Conservation (phyloP, 1,140 invertebrate species). For the Proctacanthus coquilletti region DNA sequence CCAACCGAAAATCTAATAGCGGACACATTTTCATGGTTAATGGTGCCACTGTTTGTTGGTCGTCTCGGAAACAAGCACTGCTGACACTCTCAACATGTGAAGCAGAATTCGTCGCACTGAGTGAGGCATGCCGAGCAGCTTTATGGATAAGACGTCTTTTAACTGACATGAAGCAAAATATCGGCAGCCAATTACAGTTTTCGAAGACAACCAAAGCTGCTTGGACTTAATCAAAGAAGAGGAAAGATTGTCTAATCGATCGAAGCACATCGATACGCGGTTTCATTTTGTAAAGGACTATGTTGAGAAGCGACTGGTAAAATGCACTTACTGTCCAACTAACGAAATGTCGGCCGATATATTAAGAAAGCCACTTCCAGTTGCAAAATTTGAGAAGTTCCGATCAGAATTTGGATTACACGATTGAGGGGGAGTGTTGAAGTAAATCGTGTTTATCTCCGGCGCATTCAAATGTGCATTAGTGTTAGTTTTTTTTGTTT, state of each 20-base stretch:
- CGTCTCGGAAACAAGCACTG: constrained; percentile 9
- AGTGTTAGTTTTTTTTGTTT: background rate
- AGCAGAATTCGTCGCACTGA: constrained; percentile 10
- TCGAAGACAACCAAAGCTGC: constrained; percentile 13
- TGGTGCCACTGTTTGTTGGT: constrained; percentile 10
- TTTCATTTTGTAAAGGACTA: constrained; percentile 10
- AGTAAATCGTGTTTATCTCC: background rate
- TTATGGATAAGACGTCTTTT: constrained; percentile 10
- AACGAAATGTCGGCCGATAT: constrained; percentile 13
- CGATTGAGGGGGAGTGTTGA: constrained; percentile 5
- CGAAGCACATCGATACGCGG: constrained; percentile 11
- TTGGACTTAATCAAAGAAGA: constrained; percentile 9
- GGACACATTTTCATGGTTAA: constrained; percentile 9
- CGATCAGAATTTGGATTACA: constrained; percentile 2
- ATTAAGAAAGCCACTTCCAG: constrained; percentile 11
- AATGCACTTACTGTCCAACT: constrained; percentile 11
- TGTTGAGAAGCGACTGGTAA: constrained; percentile 6
- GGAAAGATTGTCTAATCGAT: constrained; percentile 8
- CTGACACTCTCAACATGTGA: constrained; percentile 13
- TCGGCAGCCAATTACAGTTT: constrained; percentile 7
- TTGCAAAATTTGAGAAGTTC: constrained; percentile 5
- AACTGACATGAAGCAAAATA: constrained; percentile 7
- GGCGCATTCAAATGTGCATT: background rate
- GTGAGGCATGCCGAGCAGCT: constrained; percentile 9
- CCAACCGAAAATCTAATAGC: constrained; percentile 12